Percentiles rank a stretch among this genome's conserved stretches.
Conservation (phyloP, 2,797 vertebrate species). For the Nyctalus aviator region DNA sequence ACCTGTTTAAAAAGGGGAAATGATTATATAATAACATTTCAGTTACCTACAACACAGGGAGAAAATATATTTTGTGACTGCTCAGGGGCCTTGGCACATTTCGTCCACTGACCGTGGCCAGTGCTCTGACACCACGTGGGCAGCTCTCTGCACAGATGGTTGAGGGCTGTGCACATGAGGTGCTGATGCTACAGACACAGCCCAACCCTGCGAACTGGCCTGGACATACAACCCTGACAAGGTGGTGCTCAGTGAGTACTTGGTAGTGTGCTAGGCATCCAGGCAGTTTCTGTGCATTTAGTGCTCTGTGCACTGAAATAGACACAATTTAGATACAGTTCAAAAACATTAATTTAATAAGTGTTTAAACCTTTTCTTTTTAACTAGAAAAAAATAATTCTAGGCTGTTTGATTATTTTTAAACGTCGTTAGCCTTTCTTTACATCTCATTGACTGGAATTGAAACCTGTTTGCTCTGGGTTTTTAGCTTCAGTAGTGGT, state of each 20-base stretch:
- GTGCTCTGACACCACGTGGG: not conserved
- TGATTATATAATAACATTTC: not conserved
- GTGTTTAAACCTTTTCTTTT: not conserved
- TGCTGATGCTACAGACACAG: not conserved
- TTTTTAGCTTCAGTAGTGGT: not conserved
- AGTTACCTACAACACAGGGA: not conserved
- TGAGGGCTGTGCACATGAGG: not conserved
- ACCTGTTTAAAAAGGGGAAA: not conserved
- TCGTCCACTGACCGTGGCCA: not conserved
- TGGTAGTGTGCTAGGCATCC: not conserved
- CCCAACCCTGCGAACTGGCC: no score
- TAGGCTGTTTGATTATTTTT: not conserved
- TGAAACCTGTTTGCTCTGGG: not conserved
- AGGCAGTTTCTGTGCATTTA: not conserved
- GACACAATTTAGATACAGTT: not conserved
- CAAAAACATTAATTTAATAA: not conserved
- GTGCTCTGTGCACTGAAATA: not conserved
- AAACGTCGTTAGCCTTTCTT: slow-evolving; percentile 13
- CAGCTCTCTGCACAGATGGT: not conserved
- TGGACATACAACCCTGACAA: rapidly evolving
- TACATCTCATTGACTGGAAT: not conserved
- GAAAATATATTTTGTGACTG: not conserved
- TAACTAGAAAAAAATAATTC: not conserved
- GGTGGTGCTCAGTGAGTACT: not conserved
- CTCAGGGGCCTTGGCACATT: not conserved